Evolutionary conservation across 2,113 vertebrate genomes (phyloP).

Genomic region (Fulmarus glacialis): DNA sequence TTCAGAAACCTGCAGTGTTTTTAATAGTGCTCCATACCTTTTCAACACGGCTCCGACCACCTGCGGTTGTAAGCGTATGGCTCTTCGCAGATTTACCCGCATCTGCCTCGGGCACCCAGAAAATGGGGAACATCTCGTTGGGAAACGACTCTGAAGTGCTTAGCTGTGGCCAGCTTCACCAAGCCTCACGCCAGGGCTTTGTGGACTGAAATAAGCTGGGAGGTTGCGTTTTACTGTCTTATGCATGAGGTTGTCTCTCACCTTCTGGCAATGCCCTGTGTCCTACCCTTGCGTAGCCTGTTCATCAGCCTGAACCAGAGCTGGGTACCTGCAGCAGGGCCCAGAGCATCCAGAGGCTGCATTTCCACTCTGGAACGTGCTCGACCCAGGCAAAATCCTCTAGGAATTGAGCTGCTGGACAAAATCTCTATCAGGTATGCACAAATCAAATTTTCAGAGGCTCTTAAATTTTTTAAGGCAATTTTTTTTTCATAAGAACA

Average conservation of each 20-base stretch:
- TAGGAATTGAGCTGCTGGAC: neutral
- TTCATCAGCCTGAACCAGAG: neutral
- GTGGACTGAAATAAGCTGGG: neutral
- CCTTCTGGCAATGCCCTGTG: too few relatives aligned
- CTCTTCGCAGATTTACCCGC: neutral
- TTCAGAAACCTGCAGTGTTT: neutral
- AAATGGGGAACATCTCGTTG: neutral
- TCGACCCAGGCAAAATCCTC: neutral
- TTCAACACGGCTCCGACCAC: rapidly evolving
- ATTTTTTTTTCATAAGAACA: neutral
- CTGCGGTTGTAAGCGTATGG: neutral
- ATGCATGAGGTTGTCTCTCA: neutral
- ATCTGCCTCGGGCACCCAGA: neutral
- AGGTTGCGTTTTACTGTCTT: neutral
- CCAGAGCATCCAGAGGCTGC: neutral
- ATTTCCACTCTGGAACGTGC: neutral
- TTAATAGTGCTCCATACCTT: neutral
- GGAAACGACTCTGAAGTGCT: neutral
- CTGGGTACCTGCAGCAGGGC: neutral
- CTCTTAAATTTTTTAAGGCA: neutral
- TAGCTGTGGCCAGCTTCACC: neutral
- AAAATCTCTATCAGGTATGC: neutral
- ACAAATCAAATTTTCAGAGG: neutral
- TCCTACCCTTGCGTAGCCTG: too few relatives aligned
- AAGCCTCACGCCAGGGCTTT: neutral